These are phyloP conservation scores for Sinohyriopsis cumingii DNA, from an alignment of 2,888 invertebrate species.

Conservation along the genomic window DNA sequence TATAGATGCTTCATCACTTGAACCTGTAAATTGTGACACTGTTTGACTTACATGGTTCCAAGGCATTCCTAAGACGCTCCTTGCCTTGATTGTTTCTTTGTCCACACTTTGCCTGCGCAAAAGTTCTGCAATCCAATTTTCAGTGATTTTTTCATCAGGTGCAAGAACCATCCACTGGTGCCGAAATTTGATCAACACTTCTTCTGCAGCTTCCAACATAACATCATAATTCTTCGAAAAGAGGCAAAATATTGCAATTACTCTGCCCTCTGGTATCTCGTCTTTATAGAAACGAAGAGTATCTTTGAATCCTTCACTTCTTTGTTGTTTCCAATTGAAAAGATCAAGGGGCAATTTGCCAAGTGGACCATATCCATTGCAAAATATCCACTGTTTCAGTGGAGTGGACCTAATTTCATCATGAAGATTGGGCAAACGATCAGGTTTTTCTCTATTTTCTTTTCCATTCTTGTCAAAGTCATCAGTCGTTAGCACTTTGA, in stretches of 20 bases:
- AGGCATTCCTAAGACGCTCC: conserved; percentile 47
- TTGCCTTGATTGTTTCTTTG: conserved; percentile 23
- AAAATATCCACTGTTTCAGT: conserved; percentile 12
- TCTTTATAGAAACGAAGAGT: conserved; percentile 9
- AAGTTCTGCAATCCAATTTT: conserved; percentile 34
- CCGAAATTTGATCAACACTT: conserved; percentile 5
- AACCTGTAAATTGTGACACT: conserved; percentile 16
- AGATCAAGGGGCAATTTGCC: neutral
- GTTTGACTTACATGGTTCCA: conserved; percentile 46
- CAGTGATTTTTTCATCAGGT: conserved; percentile 28
- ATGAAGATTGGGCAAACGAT: neutral
- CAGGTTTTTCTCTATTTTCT: conserved; percentile 5
- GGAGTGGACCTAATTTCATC: conserved; percentile 2
- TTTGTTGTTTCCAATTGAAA: conserved; percentile 2
- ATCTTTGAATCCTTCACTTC: conserved; percentile 8
- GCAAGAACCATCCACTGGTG: conserved; percentile 6
- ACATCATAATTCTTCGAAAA: conserved; percentile 3
- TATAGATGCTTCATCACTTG: conserved; percentile 14
- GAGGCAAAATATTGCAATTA: conserved; percentile 1
- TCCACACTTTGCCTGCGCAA: conserved; percentile 29
- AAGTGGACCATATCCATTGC: conserved; percentile 3
- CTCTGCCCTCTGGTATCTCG: conserved; percentile 3
- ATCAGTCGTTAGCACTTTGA: neutral
- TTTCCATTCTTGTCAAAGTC: conserved; percentile 6
- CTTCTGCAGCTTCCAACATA: conserved; percentile 1